phyloP scores from a whole-genome alignment of 2,888 invertebrate genomes.

The Ornithoptera alexandrae region DNA sequence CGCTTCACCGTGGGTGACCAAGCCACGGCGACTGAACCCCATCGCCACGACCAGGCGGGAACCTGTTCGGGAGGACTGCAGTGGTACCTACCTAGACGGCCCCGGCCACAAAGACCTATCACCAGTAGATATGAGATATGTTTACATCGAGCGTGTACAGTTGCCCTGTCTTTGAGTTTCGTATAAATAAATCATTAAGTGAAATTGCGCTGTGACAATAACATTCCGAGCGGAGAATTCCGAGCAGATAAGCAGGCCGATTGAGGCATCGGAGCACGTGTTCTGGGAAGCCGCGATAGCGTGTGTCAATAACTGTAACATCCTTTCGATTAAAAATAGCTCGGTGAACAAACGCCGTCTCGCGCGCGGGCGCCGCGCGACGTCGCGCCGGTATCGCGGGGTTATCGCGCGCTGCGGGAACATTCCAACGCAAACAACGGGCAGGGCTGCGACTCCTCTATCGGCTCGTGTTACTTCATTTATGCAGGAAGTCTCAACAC shows the following conservation, averaged over 20 bases:
- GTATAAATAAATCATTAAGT: slow-evolving; percentile 24
- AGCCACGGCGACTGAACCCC: too few species aligned
- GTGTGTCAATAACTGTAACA: slow-evolving; percentile 39
- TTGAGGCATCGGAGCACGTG: slow-evolving; percentile 40
- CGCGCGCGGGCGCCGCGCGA: slow-evolving; percentile 51
- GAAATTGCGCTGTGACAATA: slow-evolving; percentile 28
- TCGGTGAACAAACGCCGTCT: slow-evolving; percentile 49
- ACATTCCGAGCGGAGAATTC: slow-evolving; percentile 43
- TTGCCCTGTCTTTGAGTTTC: slow-evolving; percentile 22
- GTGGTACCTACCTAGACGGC: too few species aligned
- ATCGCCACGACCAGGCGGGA: too few species aligned
- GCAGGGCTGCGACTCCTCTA: slow-evolving; percentile 28
- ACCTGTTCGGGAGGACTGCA: too few species aligned
- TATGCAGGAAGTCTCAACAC: slow-evolving; percentile 6
- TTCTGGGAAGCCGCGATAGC: slow-evolving; percentile 40
- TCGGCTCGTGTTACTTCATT: slow-evolving; percentile 11
- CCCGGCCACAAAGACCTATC: too few species aligned
- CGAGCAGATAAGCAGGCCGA: slow-evolving; percentile 38
- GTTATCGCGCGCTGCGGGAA: slow-evolving; percentile 69
- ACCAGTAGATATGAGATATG: background rate
- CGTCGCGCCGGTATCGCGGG: slow-evolving; percentile 45
- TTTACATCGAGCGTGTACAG: slow-evolving; percentile 7
- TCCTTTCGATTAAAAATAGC: slow-evolving; percentile 43
- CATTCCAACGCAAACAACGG: slow-evolving; percentile 76
- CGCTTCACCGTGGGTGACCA: too few species aligned